Evolutionary conservation across 2,888 invertebrate species (phyloP).

Genomic region (Brassicogethes aeneus): DNA sequence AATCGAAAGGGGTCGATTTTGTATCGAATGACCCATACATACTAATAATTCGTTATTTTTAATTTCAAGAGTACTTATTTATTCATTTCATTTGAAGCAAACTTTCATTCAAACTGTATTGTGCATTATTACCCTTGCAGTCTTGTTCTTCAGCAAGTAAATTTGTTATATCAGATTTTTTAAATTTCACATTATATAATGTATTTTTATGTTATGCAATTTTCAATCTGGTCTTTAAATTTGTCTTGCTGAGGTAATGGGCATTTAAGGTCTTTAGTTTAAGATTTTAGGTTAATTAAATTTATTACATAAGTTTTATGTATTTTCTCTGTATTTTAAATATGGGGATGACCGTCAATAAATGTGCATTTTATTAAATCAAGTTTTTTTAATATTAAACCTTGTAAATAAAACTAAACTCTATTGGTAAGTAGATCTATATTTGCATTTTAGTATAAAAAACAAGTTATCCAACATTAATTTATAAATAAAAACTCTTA

Average conservation of each 20-base stretch:
- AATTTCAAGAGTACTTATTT: neutral
- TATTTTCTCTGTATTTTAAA: slow-evolving; percentile 2
- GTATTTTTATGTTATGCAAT: neutral
- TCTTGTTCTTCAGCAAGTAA: slow-evolving; percentile 1
- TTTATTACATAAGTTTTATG: slow-evolving; percentile 1
- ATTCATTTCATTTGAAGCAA: neutral
- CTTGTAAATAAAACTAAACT: no score
- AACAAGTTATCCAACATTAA: no score
- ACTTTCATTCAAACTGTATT: neutral
- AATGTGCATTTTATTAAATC: slow-evolving; percentile 7
- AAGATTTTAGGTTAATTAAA: slow-evolving; percentile 1
- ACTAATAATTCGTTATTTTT: no score
- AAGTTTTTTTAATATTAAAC: no score
- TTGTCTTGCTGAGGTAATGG: neutral
- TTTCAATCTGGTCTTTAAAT: neutral
- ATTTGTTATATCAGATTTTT: neutral
- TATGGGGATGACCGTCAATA: neutral
- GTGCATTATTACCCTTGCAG: neutral
- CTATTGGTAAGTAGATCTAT: no score
- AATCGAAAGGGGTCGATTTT: no score
- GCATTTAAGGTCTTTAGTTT: neutral
- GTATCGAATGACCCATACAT: no score
- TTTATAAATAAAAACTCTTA: no score
- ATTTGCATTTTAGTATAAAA: no score
- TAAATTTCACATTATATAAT: neutral